Evolutionary conservation across 2,113 vertebrate species (phyloP).

Genomic region (Callipepla squamata): DNA sequence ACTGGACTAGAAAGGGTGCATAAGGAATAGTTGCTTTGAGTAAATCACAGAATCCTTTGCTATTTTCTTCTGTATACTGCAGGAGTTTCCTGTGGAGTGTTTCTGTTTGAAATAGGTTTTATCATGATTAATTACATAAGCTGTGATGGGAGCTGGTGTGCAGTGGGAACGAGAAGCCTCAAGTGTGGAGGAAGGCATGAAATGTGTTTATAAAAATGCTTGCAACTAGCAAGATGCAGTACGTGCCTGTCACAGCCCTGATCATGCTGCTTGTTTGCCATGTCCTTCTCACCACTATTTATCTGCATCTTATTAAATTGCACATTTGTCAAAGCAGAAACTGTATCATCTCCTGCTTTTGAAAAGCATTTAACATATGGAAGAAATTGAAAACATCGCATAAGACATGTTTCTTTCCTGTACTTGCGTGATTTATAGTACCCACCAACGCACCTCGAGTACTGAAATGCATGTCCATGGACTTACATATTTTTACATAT

Average conservation of each 20-base stretch:
- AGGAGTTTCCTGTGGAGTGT: not conserved
- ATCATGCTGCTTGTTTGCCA: not conserved
- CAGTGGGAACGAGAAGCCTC: conserved; percentile 13
- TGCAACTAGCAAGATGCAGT: conserved; percentile 11
- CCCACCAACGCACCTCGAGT: conserved; percentile 10
- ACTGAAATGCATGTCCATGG: not conserved
- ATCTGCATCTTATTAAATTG: conserved; percentile 22
- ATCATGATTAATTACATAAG: conserved; percentile 54
- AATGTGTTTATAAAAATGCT: not conserved
- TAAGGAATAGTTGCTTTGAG: not conserved
- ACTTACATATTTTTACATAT: not conserved
- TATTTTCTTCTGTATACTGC: not conserved
- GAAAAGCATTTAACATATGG: conserved; percentile 1
- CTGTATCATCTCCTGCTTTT: not conserved
- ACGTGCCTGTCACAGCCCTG: not conserved
- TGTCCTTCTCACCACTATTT: not conserved
- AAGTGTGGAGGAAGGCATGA: conserved; percentile 52
- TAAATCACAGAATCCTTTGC: not conserved
- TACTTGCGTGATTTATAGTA: conserved; percentile 16
- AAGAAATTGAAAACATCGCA: conserved; percentile 3
- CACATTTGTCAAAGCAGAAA: conserved; percentile 1
- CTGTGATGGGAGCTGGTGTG: not conserved
- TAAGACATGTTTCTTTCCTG: conserved; percentile 4
- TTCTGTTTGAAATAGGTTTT: conserved; percentile 9
- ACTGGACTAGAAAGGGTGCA: not conserved